Conservation (phyloP, 2,797 vertebrate genomes). For the Sciurus vulgaris region DNA sequence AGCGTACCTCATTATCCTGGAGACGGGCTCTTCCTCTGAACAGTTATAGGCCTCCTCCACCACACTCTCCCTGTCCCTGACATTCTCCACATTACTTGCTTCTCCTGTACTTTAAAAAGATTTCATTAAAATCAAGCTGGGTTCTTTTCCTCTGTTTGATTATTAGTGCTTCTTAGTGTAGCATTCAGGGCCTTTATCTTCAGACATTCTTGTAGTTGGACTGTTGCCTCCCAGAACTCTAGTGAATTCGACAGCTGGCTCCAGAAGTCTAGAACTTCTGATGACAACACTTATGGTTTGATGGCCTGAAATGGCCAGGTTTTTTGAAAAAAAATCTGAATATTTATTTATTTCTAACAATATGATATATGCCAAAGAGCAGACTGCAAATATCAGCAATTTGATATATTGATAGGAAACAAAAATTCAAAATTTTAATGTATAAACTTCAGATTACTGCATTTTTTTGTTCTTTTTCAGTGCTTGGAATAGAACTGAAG, state of each 20-base stretch:
- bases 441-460: not conserved
- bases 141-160: conserved; percentile 56
- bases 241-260: not conserved
- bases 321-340: conserved; percentile 66
- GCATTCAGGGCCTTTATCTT: conserved; percentile 30
- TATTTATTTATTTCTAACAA: conserved; percentile 60
- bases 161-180: conserved; percentile 1
- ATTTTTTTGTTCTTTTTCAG: not conserved
- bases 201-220: not conserved
- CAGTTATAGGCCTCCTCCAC: not conserved
- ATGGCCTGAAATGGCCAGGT: conserved; percentile 21
- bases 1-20: conserved; percentile 7
- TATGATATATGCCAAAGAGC: not conserved
- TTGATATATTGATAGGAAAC: not conserved
- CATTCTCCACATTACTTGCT: conserved; percentile 19
- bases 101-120: conserved; percentile 34
- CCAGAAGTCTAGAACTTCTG: not conserved
- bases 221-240: not conserved
- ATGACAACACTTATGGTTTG: not conserved
- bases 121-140: conserved; percentile 68
- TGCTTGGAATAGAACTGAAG: not conserved
- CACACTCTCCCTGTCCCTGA: not conserved
- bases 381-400: not conserved
- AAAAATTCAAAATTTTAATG: not conserved
- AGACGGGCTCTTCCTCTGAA: not conserved